Evolutionary conservation across 37 sponge, comb jelly and placozoan genomes (phyloP), one percentile per base, ranked within the genome.

Genomic region (Axinella damicornis): DNA sequence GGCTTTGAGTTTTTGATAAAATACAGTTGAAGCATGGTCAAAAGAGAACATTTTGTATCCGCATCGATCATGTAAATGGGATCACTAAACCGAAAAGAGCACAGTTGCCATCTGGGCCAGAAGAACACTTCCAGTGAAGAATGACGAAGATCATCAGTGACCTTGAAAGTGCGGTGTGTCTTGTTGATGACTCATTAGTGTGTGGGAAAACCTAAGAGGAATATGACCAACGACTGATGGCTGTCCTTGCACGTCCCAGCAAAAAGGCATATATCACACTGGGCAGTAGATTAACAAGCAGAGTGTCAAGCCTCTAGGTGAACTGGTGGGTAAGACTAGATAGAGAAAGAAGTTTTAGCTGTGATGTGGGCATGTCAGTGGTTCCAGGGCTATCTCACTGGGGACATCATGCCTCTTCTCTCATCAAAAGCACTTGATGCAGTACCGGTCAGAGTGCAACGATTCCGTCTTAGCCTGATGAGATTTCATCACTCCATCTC

Each of bases 181-280:
- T 62, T 17, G 56, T 89, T 65, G 82, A 87, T 54, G 76, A 87
- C 37, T 28, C 73, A 34, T 75, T 88, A 21, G 61, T 88, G 15
- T 73, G 32, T 24, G 73, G 73, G n/a, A 65, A 54, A 32, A 79
- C 72, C 22, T 36, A 74, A 61, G 57, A 63, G 19, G 65, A 77
- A 37, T 39, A 71, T 65, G 53, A 59, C 40, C 37, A 65, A 19
- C 41, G 87, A 68, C 56, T 87, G 31, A 25, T 40, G 27, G 34
- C 28, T 30, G 78, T 78, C 24, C 65, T 78, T 2, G 4, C 34
- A 25, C n/a, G 28, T 38, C 41, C 52, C 32, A 31, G 52, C 32
- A 66, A 78, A 30, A 38, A 21, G 76, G 57, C 16, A 37, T 83
- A 27, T 76, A 65, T 36, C 54, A 62, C n/a, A 56, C 67, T 20